phyloP scores from a whole-genome alignment of 2,888 invertebrate genomes.

The Palloptera scutellata region DNA sequence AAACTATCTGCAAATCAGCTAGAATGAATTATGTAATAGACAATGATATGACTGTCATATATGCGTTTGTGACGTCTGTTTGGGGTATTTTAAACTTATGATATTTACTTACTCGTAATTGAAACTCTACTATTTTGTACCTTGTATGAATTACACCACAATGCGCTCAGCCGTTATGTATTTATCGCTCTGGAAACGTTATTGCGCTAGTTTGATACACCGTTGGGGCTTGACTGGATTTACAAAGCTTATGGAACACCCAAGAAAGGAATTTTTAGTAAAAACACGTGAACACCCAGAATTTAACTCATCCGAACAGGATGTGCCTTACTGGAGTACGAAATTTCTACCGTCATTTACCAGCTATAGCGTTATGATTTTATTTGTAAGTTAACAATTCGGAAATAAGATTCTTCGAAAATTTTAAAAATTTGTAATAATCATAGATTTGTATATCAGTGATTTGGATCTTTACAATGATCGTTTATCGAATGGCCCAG shows the following conservation, averaged over 20 bases:
- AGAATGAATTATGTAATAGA: slow-evolving; percentile 80
- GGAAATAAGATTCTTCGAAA: background rate
- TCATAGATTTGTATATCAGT: slow-evolving; percentile 72
- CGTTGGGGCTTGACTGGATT: slow-evolving; percentile 82
- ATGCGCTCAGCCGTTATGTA: slow-evolving; percentile 69
- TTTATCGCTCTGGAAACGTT: slow-evolving; percentile 83
- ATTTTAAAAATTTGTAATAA: background rate
- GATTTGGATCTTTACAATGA: slow-evolving; percentile 78
- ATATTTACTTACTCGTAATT: background rate
- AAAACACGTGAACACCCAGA: slow-evolving; percentile 68
- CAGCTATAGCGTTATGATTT: slow-evolving; percentile 72
- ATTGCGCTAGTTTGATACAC: slow-evolving; percentile 78
- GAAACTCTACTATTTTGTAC: background rate
- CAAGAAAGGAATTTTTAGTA: slow-evolving; percentile 77
- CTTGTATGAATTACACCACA: background rate
- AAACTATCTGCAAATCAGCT: slow-evolving; percentile 75
- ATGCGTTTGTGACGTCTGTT: slow-evolving; percentile 82
- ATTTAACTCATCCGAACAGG: slow-evolving; percentile 71
- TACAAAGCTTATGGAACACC: slow-evolving; percentile 76
- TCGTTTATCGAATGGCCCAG: slow-evolving; percentile 76
- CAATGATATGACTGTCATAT: slow-evolving; percentile 79
- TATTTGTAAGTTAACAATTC: slow-evolving; percentile 52
- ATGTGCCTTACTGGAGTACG: slow-evolving; percentile 79
- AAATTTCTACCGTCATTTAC: slow-evolving; percentile 75
- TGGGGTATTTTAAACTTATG: slow-evolving; percentile 68